Evolutionary conservation across 2,888 invertebrate genomes (phyloP), one percentile per base, ranked within the genome.

Genomic region (Eupeodes luniger): DNA sequence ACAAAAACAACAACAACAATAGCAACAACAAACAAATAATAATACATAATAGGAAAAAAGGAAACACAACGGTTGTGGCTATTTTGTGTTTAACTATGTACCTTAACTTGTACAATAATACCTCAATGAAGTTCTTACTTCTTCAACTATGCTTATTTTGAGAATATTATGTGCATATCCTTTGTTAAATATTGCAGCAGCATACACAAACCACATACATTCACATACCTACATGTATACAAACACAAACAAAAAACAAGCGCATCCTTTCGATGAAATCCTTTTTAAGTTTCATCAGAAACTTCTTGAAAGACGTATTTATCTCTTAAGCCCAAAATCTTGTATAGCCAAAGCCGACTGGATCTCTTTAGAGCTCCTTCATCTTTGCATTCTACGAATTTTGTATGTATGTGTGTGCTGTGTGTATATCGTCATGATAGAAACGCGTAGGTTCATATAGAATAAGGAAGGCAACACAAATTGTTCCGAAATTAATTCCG

Each of bases 241-340:
- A 2, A 3, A 40, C 40, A 7, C 40, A 40, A 36, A n/a, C 19
- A 19, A 1, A 27, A 40, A 9, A 7, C 40, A 40, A 40, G 57
- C 49, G 11, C 44, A 44, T 47, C 47, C 64, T 34, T 51, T 69
- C 53, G 53, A 16, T 53, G 40, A 69, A 67, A 81, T 81, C 44
- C 59, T 75, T 59, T 49, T 44, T n/a, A 70, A 75, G 59, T 47
- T 40, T 61, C 16, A 40, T 12, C 51, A 19, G n/a, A 72, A 74
- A 79, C 79, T 80, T 80, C n/a, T 16, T 12, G 9, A 4, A 59
- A 59, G 69, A 84, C 75, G 75, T 80, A 80, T 75, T 84, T 84
- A 84, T 84, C 75, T 81, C 75, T 70, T 75, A 70, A 85, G 81
- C 80, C 67, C 55, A 75, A 51, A 49, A 75, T 80, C 10, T 44